These are phyloP conservation scores for Anguilla rostrata DNA, from an alignment of 2,113 vertebrate genomes.

Conservation along the genomic window DNA sequence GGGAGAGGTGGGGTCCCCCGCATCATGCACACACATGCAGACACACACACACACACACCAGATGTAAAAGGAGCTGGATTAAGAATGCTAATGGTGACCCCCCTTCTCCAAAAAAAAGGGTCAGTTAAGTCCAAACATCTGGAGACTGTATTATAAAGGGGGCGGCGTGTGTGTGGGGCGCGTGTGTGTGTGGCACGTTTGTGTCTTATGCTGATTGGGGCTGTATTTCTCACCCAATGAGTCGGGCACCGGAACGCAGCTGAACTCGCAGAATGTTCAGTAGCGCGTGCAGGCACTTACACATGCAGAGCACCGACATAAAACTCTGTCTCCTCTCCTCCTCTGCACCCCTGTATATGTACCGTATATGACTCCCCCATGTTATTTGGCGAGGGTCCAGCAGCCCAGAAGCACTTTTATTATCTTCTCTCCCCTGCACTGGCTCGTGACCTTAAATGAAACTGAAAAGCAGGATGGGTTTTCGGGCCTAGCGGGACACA, in stretches of 20 bases:
- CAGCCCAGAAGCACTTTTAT: neutral
- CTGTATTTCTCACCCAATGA: too few species aligned
- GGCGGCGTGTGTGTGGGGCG: conserved; percentile 31
- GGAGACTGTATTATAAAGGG: conserved; percentile 25
- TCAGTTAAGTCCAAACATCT: conserved; percentile 37
- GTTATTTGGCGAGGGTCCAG: neutral
- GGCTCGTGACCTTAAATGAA: neutral
- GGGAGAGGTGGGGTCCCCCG: neutral
- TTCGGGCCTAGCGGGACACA: neutral
- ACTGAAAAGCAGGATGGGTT: neutral
- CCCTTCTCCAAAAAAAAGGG: conserved; percentile 3
- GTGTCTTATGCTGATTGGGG: neutral
- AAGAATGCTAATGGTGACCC: conserved; percentile 24
- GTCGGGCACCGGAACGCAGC: too few species aligned
- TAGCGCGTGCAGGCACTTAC: neutral
- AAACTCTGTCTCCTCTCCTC: neutral
- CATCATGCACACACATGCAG: conserved; percentile 11
- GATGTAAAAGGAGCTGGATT: conserved; percentile 32
- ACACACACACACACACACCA: conserved; percentile 12
- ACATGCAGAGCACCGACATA: neutral
- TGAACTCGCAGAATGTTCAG: too few species aligned
- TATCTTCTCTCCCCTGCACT: neutral
- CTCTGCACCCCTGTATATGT: neutral
- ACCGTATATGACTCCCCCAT: neutral
- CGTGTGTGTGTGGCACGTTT: neutral